Percentiles rank a stretch among this genome's conserved stretches.
phyloP scores from a whole-genome alignment of 2,888 invertebrate genomes.

The Euplexia lucipara region DNA sequence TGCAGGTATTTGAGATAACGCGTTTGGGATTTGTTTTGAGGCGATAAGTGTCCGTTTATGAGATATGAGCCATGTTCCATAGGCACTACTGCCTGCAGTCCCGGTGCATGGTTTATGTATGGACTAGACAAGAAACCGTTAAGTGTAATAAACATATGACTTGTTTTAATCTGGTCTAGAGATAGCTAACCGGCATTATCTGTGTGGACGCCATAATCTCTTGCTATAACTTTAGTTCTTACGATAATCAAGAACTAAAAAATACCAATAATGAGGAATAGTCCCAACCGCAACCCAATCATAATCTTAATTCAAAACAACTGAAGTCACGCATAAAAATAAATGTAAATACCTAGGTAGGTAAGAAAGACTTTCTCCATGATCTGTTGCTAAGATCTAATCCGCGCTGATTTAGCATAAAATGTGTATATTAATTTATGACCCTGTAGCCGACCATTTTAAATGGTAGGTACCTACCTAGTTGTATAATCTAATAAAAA shows the following conservation, averaged over 20 bases:
- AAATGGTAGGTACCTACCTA: too few relatives aligned
- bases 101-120: slow-evolving; percentile 41
- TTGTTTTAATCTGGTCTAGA: slow-evolving; percentile 40
- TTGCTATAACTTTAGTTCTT: slow-evolving; percentile 13
- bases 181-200: slow-evolving; percentile 39
- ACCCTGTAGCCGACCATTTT: slow-evolving; percentile 9
- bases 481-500: slow-evolving; percentile 16
- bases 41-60: slow-evolving; percentile 76
- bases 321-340: slow-evolving; percentile 20
- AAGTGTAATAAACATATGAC: slow-evolving; percentile 33
- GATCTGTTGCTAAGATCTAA: slow-evolving; percentile 41
- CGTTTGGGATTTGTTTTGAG: slow-evolving; percentile 83
- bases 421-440: slow-evolving; percentile 34
- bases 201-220: slow-evolving; percentile 7
- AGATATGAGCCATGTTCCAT: slow-evolving; percentile 52
- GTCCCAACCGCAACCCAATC: neutral
- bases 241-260: neutral
- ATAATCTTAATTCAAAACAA: slow-evolving; percentile 23
- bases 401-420: slow-evolving; percentile 24
- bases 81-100: slow-evolving; percentile 40
- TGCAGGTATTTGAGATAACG: slow-evolving; percentile 78
- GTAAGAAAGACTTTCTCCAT: slow-evolving; percentile 37
- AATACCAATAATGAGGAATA: neutral
- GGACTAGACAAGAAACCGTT: slow-evolving; percentile 31
- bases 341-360: slow-evolving; percentile 19